Evolutionary conservation across 2,888 invertebrate species (phyloP), one percentile per base, ranked within the genome.

Genomic region (Cephus runcator): DNA sequence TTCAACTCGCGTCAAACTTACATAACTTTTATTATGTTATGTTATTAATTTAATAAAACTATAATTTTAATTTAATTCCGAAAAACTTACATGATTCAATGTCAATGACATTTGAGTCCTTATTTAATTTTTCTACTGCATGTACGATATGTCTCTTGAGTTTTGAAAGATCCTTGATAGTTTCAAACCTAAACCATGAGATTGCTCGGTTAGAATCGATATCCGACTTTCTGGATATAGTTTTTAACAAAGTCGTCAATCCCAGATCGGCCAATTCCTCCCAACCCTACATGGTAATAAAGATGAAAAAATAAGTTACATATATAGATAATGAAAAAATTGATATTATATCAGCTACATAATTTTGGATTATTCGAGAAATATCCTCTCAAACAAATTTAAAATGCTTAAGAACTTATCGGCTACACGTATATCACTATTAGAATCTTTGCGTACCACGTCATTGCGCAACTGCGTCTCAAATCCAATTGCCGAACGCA

Each of bases 211-310:
- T 93, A 12, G 71, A 34, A 84, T 94, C 94, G 85, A 95, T 95
- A 79, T 94, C 94, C 0, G 94, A 93, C 89, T 95, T 95, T 73
- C 94, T 93, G 34, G 95, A 92, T 11, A 92, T 89, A 23, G 94
- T 95, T 81, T 95, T 93, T 36, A 96, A 89, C 69, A 96, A 92
- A 86, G 94, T 94, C 23, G 94, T 93, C 73, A 96, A 90, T 0
- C 94, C 93, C 79, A 94, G 94, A 83, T 96, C 95, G 1, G 95
- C 94, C 4, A 94, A 93, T 90, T 97, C 97, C 89, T 97, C 96
- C 96, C 97, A 97, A 86, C 95, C 95, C 96, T 96, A 9, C 23
- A 15, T 56, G 9, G 23, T 56, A 56, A 56, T 56, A 56, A 56
- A 23, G 9, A 23, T 56, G 23, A 23, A 56, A 9, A 23, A 56